phyloP scores from a whole-genome alignment of 2,113 vertebrate species.

The Ptilonorhynchus violaceus region DNA sequence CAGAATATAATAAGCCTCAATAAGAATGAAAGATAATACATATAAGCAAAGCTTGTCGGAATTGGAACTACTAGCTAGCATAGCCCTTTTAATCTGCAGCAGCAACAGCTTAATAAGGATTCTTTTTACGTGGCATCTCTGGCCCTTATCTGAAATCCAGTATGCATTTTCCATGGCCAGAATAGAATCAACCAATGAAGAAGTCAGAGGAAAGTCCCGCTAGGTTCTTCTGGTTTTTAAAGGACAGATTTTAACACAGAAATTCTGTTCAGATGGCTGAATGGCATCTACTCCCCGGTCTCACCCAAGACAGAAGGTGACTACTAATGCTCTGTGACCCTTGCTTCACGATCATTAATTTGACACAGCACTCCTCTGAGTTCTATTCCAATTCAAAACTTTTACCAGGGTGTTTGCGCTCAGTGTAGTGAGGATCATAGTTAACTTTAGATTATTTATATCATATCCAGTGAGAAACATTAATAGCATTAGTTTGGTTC shows the following conservation, averaged over 20 bases:
- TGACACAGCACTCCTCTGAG: slow-evolving; percentile 18
- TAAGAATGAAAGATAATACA: neutral
- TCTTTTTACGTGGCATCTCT: neutral
- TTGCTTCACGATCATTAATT: slow-evolving; percentile 25
- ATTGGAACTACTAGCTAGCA: neutral
- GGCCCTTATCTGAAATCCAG: neutral
- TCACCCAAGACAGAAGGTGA: neutral
- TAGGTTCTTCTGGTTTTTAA: neutral
- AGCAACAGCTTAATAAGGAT: neutral
- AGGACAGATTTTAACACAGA: slow-evolving; percentile 1
- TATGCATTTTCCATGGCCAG: neutral
- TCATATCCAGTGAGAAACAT: neutral
- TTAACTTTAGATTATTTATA: slow-evolving; percentile 44
- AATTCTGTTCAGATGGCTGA: neutral
- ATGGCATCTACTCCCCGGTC: slow-evolving; percentile 2
- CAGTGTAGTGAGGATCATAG: neutral
- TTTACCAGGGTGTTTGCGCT: neutral
- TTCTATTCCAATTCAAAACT: slow-evolving; percentile 40
- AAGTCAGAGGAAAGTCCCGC: neutral
- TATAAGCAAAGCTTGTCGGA: neutral
- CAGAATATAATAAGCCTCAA: neutral
- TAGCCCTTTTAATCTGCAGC: neutral
- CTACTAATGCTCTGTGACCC: neutral
- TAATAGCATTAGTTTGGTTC: neutral
- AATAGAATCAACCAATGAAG: neutral